Evolutionary conservation across 2,888 invertebrate genomes (phyloP), one percentile per base, ranked within the genome.

Genomic region (Drosophila neotestacea): DNA sequence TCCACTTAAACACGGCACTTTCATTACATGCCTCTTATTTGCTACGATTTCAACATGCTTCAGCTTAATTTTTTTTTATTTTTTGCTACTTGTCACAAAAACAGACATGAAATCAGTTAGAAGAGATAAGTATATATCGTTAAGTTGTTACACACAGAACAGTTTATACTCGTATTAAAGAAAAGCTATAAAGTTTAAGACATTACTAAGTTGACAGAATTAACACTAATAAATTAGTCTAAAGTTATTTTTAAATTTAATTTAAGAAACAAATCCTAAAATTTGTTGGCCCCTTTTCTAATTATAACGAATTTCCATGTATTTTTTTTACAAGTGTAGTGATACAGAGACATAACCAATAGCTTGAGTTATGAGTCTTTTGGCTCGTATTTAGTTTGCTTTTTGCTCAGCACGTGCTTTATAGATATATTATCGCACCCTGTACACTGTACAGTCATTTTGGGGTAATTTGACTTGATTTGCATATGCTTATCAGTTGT

Each of bases 401-500:
- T 36, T 28, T 38, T 27, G 3, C 39, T 9, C 7, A 50, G 16
- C 62, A 73, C 65, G 73, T 77, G 32, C 30, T 60, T 47, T 36
- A 52, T 51, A 22, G 48, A 48, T 36, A 36, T 39, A 48, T 46
- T 55, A 62, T 63, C 16, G 22, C 55, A 36, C 2, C 56, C 22
- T 39, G 63, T 30, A 22, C 22, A 22, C 22, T 22, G 22, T 22
- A 22, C 11, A 44, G 38, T 11, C 27, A 13, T 66, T 39, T 60
- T 47, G 16, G 60, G 16, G 13, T 16, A 46, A 36, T 61, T 52
- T 51, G 10, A 36, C 56, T 55, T 69, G 55, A 77, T 81, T 80
- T 87, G 50, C 79, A 85, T 70, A 76, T 76, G 67, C 70, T 78
- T 77, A 80, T 81, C 73, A 63, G 52, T 47, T 38, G 44, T 16